Evolutionary conservation across 2,113 vertebrate genomes (phyloP).

Genomic region (Electrona antarctica): DNA sequence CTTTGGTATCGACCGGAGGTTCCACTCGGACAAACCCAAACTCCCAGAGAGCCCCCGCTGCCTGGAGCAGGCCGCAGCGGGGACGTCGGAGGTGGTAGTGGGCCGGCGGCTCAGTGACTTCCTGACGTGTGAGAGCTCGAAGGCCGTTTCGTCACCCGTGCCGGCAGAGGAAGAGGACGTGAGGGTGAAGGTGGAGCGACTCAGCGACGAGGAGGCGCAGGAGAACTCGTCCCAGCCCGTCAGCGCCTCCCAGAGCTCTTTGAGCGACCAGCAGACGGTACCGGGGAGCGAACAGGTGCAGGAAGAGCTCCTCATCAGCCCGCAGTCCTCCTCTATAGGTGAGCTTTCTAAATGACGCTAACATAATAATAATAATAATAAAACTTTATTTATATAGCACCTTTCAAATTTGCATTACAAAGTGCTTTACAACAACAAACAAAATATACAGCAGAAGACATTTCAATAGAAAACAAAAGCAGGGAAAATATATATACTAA

Average conservation of each 20-base stretch:
- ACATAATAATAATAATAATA: too few relatives aligned
- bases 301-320: slow-evolving; percentile 97
- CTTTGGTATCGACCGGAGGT: slow-evolving; percentile 92
- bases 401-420: too few relatives aligned
- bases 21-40: slow-evolving; percentile 92
- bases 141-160: slow-evolving; percentile 79
- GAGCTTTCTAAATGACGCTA: slow-evolving; percentile 20
- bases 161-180: slow-evolving; percentile 92
- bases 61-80: slow-evolving; percentile 85
- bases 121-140: slow-evolving; percentile 93
- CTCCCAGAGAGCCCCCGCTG: slow-evolving; percentile 89
- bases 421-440: too few relatives aligned
- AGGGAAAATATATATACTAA: too few relatives aligned
- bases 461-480: too few relatives aligned
- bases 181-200: slow-evolving; percentile 92
- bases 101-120: slow-evolving; percentile 87
- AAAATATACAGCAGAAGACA: too few relatives aligned
- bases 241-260: slow-evolving; percentile 94
- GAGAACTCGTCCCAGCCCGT: slow-evolving; percentile 93
- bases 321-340: slow-evolving; percentile 99
- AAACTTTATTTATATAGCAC: too few relatives aligned
- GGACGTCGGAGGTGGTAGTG: slow-evolving; percentile 81
- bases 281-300: slow-evolving; percentile 96
- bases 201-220: slow-evolving; percentile 96
- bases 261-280: slow-evolving; percentile 98